phyloP scores from a whole-genome alignment of 1,140 invertebrate genomes.

The Lepidotrigona ventralis region DNA sequence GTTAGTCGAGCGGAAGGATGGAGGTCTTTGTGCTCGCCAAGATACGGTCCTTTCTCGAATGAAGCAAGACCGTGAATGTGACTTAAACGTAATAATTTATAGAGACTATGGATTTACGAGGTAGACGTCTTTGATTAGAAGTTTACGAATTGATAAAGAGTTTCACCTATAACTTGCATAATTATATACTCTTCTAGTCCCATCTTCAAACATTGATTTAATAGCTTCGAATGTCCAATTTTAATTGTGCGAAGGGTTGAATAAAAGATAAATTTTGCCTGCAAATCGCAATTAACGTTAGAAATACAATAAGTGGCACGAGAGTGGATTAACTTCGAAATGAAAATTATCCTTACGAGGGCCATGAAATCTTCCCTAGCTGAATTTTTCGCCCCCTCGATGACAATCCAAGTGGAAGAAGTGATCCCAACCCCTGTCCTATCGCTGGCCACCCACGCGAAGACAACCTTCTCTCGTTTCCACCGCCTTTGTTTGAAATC shows the following conservation, averaged over 20 bases:
- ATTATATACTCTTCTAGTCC: background rate
- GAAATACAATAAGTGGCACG: constrained; percentile 29
- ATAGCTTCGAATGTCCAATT: too few relatives aligned
- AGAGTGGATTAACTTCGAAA: constrained; percentile 38
- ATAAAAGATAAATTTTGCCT: background rate
- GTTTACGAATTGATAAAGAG: background rate
- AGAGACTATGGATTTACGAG: background rate
- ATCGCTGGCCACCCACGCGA: constrained; percentile 31
- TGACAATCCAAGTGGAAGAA: constrained; percentile 56
- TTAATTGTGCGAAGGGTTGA: background rate
- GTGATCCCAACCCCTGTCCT: constrained; percentile 37
- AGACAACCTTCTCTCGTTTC: constrained; percentile 32
- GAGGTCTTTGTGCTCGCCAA: background rate
- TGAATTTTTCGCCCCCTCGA: constrained; percentile 55
- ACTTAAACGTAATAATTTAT: background rate
- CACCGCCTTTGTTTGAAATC: constrained; percentile 66
- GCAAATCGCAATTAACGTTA: constrained; percentile 16
- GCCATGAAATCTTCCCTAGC: constrained; percentile 43
- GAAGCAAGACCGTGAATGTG: background rate
- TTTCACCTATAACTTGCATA: too few relatives aligned
- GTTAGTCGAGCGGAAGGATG: constrained; percentile 20
- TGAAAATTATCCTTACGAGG: constrained; percentile 47
- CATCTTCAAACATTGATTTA: background rate
- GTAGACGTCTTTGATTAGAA: background rate
- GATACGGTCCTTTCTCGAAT: constrained; percentile 1